Base-by-base conservation (phyloP, 2,888 invertebrate genomes). In the Crossocerus cetratus region DNA sequence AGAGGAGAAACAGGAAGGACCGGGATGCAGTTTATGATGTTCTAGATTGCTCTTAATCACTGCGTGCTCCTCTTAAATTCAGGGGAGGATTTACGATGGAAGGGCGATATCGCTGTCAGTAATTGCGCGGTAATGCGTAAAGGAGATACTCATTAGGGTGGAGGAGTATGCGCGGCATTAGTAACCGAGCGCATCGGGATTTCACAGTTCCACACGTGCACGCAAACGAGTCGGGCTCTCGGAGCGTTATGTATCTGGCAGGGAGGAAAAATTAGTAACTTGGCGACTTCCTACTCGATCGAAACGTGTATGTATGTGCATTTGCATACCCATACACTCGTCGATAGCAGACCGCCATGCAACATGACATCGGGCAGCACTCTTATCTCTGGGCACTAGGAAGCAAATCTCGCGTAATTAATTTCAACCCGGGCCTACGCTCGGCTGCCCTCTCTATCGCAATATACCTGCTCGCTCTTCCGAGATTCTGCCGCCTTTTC, bases 351-450 rank as follows among this genome's bases (percentile, higher is more conserved):
- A 21, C 8, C 57, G 42, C 56, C 65, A 49, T 44, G 54, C 23
- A 53, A 18, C 55, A 16, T n/a, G 60, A 58, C 57, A 55, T 68
- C 56, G 65, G 56, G 32, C 21, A 13, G 32, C 32, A 18, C 20
- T 11, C 43, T 74, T 76, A 71, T 68, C 72, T 56, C 54, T 54
- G 2, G 11, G 54, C n/a, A 55, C 49, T 65, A 68, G 65, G 72
- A 62, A 67, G 58, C 71, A 65, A 75, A 75, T 75, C 76, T 75
- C 65, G 62, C 56, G 72, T 76, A 72, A 76, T 76, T 76, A 76
- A 75, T 76, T 76, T 72, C 44, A 59, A 74, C 54, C 67, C 53
- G 32, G 43, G 21, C 18, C 65, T 56, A 45, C 49, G 49, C 49
- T 60, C 23, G 22, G 4, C 49, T 22, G 60, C 14, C 13, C 20